These are phyloP conservation scores for Oxycera nigricornis DNA, from an alignment of 2,888 invertebrate species.

Conservation along the genomic window DNA sequence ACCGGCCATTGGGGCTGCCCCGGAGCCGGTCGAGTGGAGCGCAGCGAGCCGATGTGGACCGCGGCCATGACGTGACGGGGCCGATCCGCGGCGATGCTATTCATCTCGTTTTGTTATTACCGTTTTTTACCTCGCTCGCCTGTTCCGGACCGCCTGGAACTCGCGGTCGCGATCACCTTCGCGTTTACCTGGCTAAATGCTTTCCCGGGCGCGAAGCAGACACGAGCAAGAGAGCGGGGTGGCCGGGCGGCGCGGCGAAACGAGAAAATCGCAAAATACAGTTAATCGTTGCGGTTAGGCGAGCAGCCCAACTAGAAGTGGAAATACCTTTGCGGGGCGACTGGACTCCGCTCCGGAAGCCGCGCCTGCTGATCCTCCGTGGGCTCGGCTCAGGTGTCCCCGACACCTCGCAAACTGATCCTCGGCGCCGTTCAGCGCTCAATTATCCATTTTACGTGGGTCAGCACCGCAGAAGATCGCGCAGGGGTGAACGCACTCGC, in stretches of 20 bases:
- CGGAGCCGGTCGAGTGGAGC: not conserved
- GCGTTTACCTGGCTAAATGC: conserved; percentile 20
- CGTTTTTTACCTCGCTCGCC: conserved; percentile 27
- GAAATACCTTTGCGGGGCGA: conserved; percentile 8
- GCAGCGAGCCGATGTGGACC: not conserved
- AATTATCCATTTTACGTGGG: conserved; percentile 30
- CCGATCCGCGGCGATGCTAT: not conserved
- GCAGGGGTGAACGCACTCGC: conserved; percentile 37
- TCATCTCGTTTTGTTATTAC: conserved; percentile 34
- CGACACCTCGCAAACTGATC: not conserved
- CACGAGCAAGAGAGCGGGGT: not conserved
- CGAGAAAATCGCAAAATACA: conserved; percentile 15
- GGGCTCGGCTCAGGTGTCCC: not conserved
- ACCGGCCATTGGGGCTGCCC: not conserved
- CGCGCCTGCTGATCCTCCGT: conserved; percentile 18
- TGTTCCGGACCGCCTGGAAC: conserved; percentile 18
- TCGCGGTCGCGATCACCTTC: no score
- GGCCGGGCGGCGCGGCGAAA: not conserved
- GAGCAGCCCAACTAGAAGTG: not conserved
- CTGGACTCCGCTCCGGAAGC: not conserved
- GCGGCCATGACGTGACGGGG: not conserved
- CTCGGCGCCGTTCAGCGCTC: not conserved
- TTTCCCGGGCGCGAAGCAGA: conserved; percentile 10
- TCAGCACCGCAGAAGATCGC: conserved; percentile 4
- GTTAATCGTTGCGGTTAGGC: not conserved